Evolutionary conservation across 2,888 invertebrate species (phyloP), one percentile per base, ranked within the genome.

Genomic region (Apoda limacodes): DNA sequence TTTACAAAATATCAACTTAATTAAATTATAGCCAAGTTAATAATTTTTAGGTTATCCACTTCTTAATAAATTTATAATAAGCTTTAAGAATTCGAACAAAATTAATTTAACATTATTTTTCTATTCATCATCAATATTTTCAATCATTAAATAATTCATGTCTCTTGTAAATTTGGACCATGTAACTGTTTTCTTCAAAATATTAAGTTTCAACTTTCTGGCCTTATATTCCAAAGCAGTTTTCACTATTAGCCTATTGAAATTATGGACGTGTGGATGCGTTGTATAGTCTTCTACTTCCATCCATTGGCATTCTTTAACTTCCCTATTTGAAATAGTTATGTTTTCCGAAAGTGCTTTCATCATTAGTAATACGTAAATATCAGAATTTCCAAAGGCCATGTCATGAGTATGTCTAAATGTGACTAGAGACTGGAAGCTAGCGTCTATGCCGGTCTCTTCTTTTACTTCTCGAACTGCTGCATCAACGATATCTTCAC

Each of bases 401-500:
- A 88, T 88, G 30, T 84, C 75, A 56, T 93, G 93, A 9, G 87
- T 83, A 53, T 96, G 95, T 34, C 95, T 82, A 40, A 94, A 84
- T 24, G 88, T 84, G 9, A 95, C 63, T 5, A 96, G 58, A 1
- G 89, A 89, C 32, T 86, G 75, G 58, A 95, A 96, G 43, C 84
- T 78, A 0, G 90, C 83, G 23, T 84, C 65, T 19, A 97, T 83
- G 23, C 92, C 92, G 0, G 97, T 97, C 74, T 97, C 97, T 74
- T 97, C 97, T 27, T 83, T 76, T 0, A 96, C 93, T 74, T 97
- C 97, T 45, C 97, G 83, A 30, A 87, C 82, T 1, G 89, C 93
- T 2, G 95, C 93, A 40, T 87, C 86, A 14, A 85, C 72, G 21
- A 97, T 80, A 56, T 93, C 86, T 83, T 97, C 96, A 30, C 88